Conservation (phyloP, 2,888 invertebrate genomes). For the Chymomyza caudatula region DNA sequence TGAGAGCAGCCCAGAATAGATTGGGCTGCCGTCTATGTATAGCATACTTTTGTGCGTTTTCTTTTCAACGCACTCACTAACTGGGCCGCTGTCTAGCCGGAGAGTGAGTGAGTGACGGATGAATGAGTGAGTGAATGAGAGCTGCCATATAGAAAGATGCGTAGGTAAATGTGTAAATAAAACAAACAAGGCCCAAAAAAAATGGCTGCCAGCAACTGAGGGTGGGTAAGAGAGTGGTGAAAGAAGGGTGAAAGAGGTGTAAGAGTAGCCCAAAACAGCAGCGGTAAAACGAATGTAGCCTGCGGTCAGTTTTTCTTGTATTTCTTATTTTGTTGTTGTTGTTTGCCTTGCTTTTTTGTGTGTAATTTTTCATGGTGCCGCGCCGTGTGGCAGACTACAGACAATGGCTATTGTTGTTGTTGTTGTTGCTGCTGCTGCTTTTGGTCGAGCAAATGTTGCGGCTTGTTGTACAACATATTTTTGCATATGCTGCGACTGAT, state of each 20-base stretch:
- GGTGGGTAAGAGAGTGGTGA: background rate
- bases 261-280: background rate
- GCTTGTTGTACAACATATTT: background rate
- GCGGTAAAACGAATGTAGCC: slow-evolving; percentile 18
- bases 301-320: slow-evolving; percentile 61
- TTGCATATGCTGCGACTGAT: slow-evolving; percentile 1
- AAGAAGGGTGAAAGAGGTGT: no score
- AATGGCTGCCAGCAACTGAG: background rate
- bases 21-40: background rate
- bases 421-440: background rate
- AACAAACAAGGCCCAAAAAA: slow-evolving; percentile 15
- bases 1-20: background rate
- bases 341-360: no score
- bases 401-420: no score
- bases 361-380: background rate
- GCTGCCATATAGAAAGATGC: slow-evolving; percentile 11
- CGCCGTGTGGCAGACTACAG: no score
- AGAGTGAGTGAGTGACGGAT: background rate
- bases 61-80: background rate
- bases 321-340: slow-evolving; percentile 46
- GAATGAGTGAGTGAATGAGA: background rate
- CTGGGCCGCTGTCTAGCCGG: background rate
- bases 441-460: background rate
- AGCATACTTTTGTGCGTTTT: slow-evolving; percentile 32
- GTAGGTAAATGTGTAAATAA: slow-evolving; percentile 51